A percentile compares a stretch with the other conserved stretches of the same genome.
These are phyloP conservation scores for Scophthalmus maximus DNA, from an alignment of 2,113 vertebrate species.

Conservation along the genomic window DNA sequence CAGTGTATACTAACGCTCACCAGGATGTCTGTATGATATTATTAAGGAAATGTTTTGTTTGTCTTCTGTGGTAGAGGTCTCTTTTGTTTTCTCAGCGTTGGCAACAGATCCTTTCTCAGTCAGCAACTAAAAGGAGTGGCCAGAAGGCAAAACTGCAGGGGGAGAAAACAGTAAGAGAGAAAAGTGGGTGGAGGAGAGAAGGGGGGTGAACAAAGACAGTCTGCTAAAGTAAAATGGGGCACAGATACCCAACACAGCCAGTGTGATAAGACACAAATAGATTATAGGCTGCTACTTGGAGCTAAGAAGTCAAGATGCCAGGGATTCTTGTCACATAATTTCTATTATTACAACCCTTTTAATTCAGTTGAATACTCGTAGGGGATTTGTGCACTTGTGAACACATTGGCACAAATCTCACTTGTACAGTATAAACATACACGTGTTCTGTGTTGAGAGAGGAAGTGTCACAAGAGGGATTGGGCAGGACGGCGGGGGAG, in stretches of 20 bases:
- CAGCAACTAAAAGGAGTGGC: conserved; percentile 71
- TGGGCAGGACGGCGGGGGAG: not conserved
- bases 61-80: conserved; percentile 63
- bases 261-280: conserved; percentile 63
- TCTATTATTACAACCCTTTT: conserved; percentile 11
- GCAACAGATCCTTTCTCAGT: conserved; percentile 71
- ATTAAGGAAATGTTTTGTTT: conserved; percentile 68
- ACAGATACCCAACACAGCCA: conserved; percentile 46
- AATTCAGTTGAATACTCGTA: conserved; percentile 4
- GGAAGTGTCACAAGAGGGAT: not conserved
- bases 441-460: not conserved
- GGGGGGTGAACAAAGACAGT: conserved; percentile 28
- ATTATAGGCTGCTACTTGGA: conserved; percentile 54
- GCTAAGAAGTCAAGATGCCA: conserved; percentile 32
- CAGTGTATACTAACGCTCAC: conserved; percentile 39
- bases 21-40: conserved; percentile 53
- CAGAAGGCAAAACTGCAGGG: conserved; percentile 74
- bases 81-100: conserved; percentile 70
- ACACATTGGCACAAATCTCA: not conserved
- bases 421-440: not conserved
- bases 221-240: conserved; percentile 54
- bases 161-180: conserved; percentile 43
- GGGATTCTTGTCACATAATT: conserved; percentile 10
- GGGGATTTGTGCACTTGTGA: not conserved
- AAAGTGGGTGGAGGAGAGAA: not conserved